These are phyloP conservation scores for Melieria omissa DNA, from an alignment of 2,888 invertebrate species.

Conservation along the genomic window DNA sequence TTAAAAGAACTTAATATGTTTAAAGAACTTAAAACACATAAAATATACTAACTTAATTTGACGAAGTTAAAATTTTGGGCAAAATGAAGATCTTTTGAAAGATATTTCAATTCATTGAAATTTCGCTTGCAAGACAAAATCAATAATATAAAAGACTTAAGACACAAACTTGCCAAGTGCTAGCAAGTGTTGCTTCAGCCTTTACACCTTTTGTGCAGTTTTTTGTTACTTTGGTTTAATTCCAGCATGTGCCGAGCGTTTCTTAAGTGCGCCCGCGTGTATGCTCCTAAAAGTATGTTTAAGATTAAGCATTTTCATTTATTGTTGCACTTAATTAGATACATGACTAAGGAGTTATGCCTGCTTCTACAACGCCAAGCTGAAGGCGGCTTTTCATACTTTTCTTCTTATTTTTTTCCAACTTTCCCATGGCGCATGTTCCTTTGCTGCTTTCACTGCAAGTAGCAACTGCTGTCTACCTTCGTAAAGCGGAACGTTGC, in stretches of 20 bases:
- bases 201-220: background rate
- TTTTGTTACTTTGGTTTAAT: conserved; percentile 64
- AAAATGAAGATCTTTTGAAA: conserved; percentile 57
- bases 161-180: conserved; percentile 50
- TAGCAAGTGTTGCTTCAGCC: conserved; percentile 10
- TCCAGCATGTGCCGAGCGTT: conserved; percentile 59
- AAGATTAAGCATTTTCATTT: background rate
- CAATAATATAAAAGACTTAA: conserved; percentile 57
- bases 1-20: background rate
- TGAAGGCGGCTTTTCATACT: no score
- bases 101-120: conserved; percentile 41
- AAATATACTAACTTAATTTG: background rate
- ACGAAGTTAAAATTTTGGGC: no score
- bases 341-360: conserved; percentile 5
- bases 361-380: background rate
- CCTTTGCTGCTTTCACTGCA: conserved; percentile 40
- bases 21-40: conserved; percentile 43
- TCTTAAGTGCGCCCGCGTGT: background rate
- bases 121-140: background rate
- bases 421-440: background rate
- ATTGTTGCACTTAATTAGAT: background rate
- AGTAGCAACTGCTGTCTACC: conserved; percentile 52
- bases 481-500: conserved; percentile 12
- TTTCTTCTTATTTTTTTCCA: no score
- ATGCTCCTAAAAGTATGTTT: background rate